These are phyloP conservation scores for Paedocypris micromegethes DNA, from an alignment of 2,797 vertebrate genomes.

Conservation along the genomic window DNA sequence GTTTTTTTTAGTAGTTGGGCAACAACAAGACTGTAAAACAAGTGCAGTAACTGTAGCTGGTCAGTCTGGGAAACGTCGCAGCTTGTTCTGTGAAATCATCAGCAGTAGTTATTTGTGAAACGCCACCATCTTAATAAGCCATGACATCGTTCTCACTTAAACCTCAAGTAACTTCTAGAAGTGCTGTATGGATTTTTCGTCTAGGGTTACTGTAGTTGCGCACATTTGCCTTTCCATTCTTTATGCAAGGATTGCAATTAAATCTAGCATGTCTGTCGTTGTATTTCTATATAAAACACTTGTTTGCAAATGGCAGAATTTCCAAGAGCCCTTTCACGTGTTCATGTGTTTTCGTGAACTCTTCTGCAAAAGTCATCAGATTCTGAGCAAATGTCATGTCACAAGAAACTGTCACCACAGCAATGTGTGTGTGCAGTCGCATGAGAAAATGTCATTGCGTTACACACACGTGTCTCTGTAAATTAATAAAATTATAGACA, in stretches of 20 bases:
- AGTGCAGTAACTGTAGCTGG: neutral
- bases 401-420: constrained; percentile 27
- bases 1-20: neutral
- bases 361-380: constrained; percentile 17
- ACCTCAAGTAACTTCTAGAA: constrained; percentile 1
- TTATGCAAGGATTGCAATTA: too few species aligned
- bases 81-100: constrained; percentile 17
- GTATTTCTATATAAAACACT: too few species aligned
- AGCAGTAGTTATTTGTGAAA: constrained; percentile 7
- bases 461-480: constrained; percentile 1
- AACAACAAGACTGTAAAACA: neutral
- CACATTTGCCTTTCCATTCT: too few species aligned
- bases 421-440: neutral
- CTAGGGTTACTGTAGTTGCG: too few species aligned
- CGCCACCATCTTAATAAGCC: neutral
- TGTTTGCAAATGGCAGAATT: neutral
- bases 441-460: constrained; percentile 1
- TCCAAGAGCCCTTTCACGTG: neutral
- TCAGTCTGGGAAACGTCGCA: too few species aligned
- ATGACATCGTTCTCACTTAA: constrained; percentile 2
- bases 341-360: constrained; percentile 17
- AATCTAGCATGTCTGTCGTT: too few species aligned
- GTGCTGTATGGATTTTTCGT: neutral
- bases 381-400: constrained; percentile 10
- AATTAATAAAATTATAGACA: too few species aligned